phyloP scores from a whole-genome alignment of 1,140 invertebrate species.

The Rhopalosiphum padi region DNA sequence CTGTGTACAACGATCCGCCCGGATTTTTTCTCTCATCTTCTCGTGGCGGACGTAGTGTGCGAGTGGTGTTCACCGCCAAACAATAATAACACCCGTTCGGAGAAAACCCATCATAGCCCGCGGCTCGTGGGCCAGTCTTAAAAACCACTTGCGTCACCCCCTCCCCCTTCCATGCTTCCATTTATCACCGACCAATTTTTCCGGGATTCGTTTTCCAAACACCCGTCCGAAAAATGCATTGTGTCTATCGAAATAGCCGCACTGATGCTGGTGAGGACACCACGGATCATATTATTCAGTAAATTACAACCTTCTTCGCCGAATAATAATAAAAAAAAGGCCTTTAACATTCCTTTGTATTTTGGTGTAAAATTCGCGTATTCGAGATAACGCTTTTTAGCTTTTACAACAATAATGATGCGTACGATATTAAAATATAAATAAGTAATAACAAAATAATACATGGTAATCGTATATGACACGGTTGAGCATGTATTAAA shows the following conservation, averaged over 20 bases:
- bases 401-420: too few relatives aligned
- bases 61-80: background rate
- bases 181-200: background rate
- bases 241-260: background rate
- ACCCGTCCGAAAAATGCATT: background rate
- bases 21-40: background rate
- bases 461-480: too few relatives aligned
- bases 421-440: too few relatives aligned
- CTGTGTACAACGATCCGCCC: background rate
- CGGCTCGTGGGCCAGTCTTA: background rate
- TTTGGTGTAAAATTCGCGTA: too few relatives aligned
- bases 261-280: background rate
- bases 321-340: background rate
- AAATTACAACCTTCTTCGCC: background rate
- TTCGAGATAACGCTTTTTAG: too few relatives aligned
- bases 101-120: background rate
- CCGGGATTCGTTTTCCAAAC: background rate
- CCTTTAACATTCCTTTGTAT: too few relatives aligned
- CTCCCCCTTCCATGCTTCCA: fast-evolving
- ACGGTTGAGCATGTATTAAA: background rate
- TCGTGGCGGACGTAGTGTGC: too few relatives aligned
- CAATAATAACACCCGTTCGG: background rate
- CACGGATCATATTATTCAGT: background rate
- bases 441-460: too few relatives aligned
- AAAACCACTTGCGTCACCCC: background rate